Evolutionary conservation across 2,888 invertebrate species (phyloP), one percentile per base, ranked within the genome.

Genomic region (Polia nebulosa): DNA sequence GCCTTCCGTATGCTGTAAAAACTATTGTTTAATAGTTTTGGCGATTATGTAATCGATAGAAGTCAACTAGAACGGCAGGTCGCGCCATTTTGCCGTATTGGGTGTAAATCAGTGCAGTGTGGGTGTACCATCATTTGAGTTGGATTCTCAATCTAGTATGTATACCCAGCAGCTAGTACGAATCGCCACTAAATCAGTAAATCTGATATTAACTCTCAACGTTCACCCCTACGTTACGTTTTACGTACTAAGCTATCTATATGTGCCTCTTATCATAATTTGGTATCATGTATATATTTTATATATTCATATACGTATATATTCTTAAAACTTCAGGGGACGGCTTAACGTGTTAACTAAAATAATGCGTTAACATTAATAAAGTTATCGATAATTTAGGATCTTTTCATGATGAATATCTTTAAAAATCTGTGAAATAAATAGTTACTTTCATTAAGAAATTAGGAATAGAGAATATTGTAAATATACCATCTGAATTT

Each of bases 261-360:
- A 69, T 76, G 83, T 83, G 83, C 84, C 72, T 75, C 80, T 83
- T 82, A 83, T 63, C 62, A 68, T 72, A 82, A 71, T 76, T 78
- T 81, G 77, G 76, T 81, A 83, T 71, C 66, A 75, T 82, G 72
- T 77, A 78, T 84, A 81, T 82, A 84, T 72, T 79, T 80, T 68
- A 76, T 82, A 83, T 83, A 84, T 83, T 84, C 83, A 84, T 81
- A 84, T 88, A 79, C 85, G 87, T 88, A 89, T 86, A 88, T 89
- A 88, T 87, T 88, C 88, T 92, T 92, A 93, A 92, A 92, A 91
- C 92, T 93, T 88, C 88, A 90, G 93, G 93, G 93, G 93, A 93
- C 93, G 93, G 93, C 90, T 90, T 88, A 91, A 91, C 88, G 85
- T 90, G 87, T 91, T 85, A 92, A 92, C 89, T 85, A 83, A 92